These are phyloP conservation scores for Aspiorhynchus laticeps DNA, from an alignment of 2,113 vertebrate genomes.

Conservation along the genomic window DNA sequence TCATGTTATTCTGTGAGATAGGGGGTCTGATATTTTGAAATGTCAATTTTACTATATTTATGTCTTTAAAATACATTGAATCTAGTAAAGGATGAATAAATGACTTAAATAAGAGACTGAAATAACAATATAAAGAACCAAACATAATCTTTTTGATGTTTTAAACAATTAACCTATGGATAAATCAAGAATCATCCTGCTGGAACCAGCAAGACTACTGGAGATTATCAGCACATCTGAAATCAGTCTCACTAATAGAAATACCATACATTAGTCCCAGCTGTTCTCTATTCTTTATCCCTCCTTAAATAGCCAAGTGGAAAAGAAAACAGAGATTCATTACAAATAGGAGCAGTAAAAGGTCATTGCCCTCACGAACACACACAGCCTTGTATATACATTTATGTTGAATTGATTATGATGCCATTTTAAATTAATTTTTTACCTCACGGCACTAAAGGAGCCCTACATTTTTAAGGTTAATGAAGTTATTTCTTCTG, in stretches of 20 bases:
- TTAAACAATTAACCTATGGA: background rate
- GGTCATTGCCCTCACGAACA: background rate
- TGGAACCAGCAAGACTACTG: background rate
- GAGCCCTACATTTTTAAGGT: background rate
- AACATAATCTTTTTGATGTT: background rate
- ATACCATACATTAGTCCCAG: slow-evolving; percentile 29
- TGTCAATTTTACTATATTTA: background rate
- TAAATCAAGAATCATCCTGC: background rate
- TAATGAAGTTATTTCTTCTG: slow-evolving; percentile 3
- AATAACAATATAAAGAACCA: background rate
- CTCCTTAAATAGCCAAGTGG: background rate
- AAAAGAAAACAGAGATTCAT: background rate
- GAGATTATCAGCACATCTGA: slow-evolving; percentile 16
- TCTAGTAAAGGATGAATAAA: background rate
- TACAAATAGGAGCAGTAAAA: background rate
- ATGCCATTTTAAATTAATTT: background rate
- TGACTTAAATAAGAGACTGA: background rate
- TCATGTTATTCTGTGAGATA: background rate
- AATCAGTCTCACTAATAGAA: slow-evolving; percentile 11
- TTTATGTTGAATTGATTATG: background rate
- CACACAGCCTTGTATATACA: background rate
- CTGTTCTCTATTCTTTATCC: slow-evolving; percentile 24
- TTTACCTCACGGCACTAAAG: background rate
- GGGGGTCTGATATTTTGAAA: background rate
- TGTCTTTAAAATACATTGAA: background rate